Base-by-base conservation (phyloP, 2,113 vertebrate species). In the Vidua macroura region DNA sequence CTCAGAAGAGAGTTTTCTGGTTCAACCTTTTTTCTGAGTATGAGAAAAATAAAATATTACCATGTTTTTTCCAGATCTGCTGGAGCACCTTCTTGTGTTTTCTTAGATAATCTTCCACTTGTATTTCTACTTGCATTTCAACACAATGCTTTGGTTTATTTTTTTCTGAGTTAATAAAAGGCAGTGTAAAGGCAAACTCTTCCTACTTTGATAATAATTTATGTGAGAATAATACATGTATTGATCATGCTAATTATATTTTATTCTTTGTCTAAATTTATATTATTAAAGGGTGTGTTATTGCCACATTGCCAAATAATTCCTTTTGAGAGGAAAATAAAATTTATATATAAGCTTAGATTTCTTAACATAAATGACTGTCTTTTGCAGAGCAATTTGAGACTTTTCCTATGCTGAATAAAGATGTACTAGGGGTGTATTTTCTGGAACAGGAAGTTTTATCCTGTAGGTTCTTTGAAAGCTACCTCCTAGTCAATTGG, bases 121-220 rank as follows among this genome's bases (percentile, higher is more conserved):
- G 28, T 35, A 88, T 80, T 96, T 95, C 92, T 96, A 88, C 92
- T 96, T 39, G 37, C 33, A 93, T 88, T 93, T 83, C 83, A 89
- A 96, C 83, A 88, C 28, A 91, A 75, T 87, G 37, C 19, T 89
- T 88, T 67, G 6, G 3, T 30, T 68, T 49, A 5, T 13, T 68
- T 43, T 86, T 85, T 51, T 48, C 35, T 43, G 55, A 74, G 67
- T 41, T 75, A 95, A 91, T 93, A 80, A 68, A 93, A 94, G 55
- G 19, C 60, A 92, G 24, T 67, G 12, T 52, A 90, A 93, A 81
- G 49, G 15, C 55, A 96, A 86, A 86, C 18, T 86, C 33, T 52
- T 55, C 39, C 24, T 62, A 52, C 9, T 21, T 58, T 58, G 21
- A 59, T 19, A 86, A 86, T 31, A 82, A 83, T 43, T 43, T 63